Evolutionary conservation across 2,797 vertebrate genomes (phyloP).

Genomic region (Gouania willdenowi): DNA sequence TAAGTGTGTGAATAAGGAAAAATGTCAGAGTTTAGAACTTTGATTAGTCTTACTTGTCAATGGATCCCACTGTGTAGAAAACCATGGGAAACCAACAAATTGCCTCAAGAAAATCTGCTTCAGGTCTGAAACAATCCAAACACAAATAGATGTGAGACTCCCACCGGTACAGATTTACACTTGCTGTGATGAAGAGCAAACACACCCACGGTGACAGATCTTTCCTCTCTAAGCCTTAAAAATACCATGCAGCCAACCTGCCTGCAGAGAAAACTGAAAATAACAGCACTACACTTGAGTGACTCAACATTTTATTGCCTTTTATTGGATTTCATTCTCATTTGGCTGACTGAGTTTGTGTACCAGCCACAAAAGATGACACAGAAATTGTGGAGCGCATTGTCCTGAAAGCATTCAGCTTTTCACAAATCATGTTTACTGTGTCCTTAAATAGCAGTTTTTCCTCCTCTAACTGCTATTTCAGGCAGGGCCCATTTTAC

Average conservation of each 20-base stretch:
- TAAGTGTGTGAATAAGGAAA: too few relatives aligned
- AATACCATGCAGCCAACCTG: conserved; percentile 38
- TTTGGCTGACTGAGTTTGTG: conserved; percentile 42
- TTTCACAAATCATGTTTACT: conserved; percentile 50
- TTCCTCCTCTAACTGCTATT: conserved; percentile 19
- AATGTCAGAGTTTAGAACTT: not conserved
- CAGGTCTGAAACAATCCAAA: conserved; percentile 73
- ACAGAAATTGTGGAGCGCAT: conserved; percentile 12
- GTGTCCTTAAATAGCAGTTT: conserved; percentile 18
- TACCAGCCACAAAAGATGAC: conserved; percentile 35
- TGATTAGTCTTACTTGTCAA: conserved; percentile 78
- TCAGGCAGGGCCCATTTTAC: conserved; percentile 15
- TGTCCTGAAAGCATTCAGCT: conserved; percentile 41
- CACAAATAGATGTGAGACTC: conserved; percentile 36
- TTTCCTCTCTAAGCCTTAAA: conserved; percentile 18
- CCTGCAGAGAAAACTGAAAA: conserved; percentile 46
- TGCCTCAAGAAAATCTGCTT: conserved; percentile 82
- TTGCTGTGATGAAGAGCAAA: conserved; percentile 22
- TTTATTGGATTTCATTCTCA: conserved; percentile 65
- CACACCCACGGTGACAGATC: conserved; percentile 21
- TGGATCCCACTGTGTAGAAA: conserved; percentile 85
- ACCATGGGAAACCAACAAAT: conserved; percentile 87
- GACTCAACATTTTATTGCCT: conserved; percentile 70
- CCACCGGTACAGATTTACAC: conserved; percentile 17
- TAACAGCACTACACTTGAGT: conserved; percentile 47